Base-by-base conservation (phyloP, 2,888 invertebrate species). In the Zaprionus bogoriensis region DNA sequence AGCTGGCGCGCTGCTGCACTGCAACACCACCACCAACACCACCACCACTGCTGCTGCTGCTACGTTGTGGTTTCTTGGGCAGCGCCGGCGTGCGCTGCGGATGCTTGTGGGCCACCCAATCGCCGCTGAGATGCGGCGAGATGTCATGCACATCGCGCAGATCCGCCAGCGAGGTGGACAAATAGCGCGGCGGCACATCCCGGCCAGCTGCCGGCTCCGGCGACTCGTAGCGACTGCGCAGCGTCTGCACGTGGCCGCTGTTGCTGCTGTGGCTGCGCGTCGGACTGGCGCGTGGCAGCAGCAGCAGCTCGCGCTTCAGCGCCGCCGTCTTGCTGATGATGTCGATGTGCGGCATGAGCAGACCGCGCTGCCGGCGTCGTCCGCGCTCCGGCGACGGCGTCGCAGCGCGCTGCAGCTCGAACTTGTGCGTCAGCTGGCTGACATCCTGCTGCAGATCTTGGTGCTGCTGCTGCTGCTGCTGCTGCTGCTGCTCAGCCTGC, bases 281-380 rank as follows among this genome's bases (percentile, higher is more conserved):
- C 47, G 89, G 72, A 81, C 80, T 67, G 2, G 57, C 58, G 20
- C 79, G 78, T 27, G 78, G 80, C 6, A 7, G 14, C 32, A 17
- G 32, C 7, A 92, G 90, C 17, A 93, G 92, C 72, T 92, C 92
- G 3, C 92, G 92, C 55, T 93, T 91, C 27, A 95, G 90, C 0
- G 94, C 92, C 0, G 96, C 96, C 54, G 96, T 93, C 91, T 97
- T 96, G 77, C 96, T 96, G 78, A 97, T 97, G n/a, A 97, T 94
- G 81, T 97, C 96, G 73, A 97, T 96, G 84, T 95, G 96, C 0
- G 97, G 96, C 96, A 97, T 96, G 69, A 94, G 94, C 10, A 96
- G 93, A 0, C 92, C 92, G 14, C 92, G 87, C 7, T 90, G 89
- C 2, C 93, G 90, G 19, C 92, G 91, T 32, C 93, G 88, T 0